Conservation (phyloP, 2,797 vertebrate species). For the Sebastes jordani region DNA sequence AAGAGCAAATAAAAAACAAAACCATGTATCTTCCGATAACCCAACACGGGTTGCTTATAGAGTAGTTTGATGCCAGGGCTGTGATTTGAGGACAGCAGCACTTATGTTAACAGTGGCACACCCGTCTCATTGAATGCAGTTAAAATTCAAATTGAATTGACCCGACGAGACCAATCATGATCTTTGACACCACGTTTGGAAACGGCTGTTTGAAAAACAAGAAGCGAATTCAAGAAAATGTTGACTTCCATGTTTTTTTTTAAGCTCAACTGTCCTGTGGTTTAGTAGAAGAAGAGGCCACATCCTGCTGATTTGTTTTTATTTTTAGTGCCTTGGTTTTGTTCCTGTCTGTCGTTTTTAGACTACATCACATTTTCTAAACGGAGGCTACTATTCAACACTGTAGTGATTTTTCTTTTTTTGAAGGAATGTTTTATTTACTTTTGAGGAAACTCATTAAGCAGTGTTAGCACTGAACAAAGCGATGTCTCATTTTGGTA, state of each 20-base stretch:
- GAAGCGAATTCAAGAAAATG: not conserved
- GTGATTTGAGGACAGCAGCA: not conserved
- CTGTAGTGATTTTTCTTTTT: slow-evolving; percentile 45
- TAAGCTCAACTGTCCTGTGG: slow-evolving; percentile 19
- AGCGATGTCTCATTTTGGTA: slow-evolving; percentile 43
- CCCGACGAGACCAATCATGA: slow-evolving; percentile 4
- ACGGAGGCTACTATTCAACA: slow-evolving; percentile 29
- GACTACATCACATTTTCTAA: slow-evolving; percentile 32
- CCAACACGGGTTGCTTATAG: not conserved
- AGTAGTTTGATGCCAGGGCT: slow-evolving; percentile 7
- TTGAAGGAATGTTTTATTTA: slow-evolving; percentile 32
- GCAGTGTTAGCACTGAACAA: slow-evolving; percentile 57
- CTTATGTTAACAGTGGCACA: not conserved
- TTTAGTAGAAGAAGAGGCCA: slow-evolving; percentile 25
- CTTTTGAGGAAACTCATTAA: slow-evolving; percentile 35
- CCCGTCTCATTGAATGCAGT: not conserved
- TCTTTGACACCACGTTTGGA: not conserved
- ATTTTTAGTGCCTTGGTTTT: slow-evolving; percentile 74
- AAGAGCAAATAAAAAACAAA: not conserved
- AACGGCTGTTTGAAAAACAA: not conserved
- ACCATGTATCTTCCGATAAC: not conserved
- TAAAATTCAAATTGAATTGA: slow-evolving; percentile 12
- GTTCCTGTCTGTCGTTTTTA: slow-evolving; percentile 39
- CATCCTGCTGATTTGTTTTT: slow-evolving; percentile 55
- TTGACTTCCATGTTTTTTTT: not conserved